phyloP scores from a whole-genome alignment of 2,113 vertebrate species.

The Pipa parva region DNA sequence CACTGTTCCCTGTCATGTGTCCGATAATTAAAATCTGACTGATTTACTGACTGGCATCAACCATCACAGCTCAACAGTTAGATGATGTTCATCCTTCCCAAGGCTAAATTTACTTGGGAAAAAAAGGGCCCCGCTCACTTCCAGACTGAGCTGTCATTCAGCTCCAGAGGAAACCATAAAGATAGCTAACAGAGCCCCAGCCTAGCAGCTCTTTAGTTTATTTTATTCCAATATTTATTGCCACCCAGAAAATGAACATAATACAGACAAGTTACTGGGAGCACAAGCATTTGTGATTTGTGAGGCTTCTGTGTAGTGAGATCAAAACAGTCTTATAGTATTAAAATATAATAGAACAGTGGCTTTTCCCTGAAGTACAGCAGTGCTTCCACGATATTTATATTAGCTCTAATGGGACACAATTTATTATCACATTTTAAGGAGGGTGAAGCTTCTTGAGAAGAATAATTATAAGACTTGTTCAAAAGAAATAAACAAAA shows the following conservation, averaged over 20 bases:
- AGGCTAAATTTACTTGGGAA: constrained; percentile 77
- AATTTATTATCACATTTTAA: constrained; percentile 49
- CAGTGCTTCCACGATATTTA: constrained; percentile 47
- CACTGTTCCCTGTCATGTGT: constrained; percentile 75
- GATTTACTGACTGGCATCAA: constrained; percentile 80
- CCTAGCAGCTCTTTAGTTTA: constrained; percentile 70
- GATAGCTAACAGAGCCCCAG: constrained; percentile 73
- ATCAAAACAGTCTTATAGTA: constrained; percentile 57
- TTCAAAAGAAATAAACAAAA: background rate
- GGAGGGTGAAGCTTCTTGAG: constrained; percentile 42
- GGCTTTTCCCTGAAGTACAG: constrained; percentile 48
- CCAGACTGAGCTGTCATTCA: constrained; percentile 74
- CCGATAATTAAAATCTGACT: constrained; percentile 86
- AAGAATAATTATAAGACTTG: background rate
- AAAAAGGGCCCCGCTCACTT: constrained; percentile 61
- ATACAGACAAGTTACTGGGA: constrained; percentile 66
- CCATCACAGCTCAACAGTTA: constrained; percentile 65
- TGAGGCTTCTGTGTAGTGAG: constrained; percentile 55
- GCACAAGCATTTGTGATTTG: constrained; percentile 57
- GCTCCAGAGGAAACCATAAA: constrained; percentile 69
- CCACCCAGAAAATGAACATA: constrained; percentile 75
- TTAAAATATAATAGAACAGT: constrained; percentile 53
- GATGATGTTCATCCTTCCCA: constrained; percentile 74
- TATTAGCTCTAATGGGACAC: constrained; percentile 51
- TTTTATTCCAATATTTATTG: constrained; percentile 80